Conservation (phyloP, 2,113 vertebrate genomes). For the Atrichornis clamosus region DNA sequence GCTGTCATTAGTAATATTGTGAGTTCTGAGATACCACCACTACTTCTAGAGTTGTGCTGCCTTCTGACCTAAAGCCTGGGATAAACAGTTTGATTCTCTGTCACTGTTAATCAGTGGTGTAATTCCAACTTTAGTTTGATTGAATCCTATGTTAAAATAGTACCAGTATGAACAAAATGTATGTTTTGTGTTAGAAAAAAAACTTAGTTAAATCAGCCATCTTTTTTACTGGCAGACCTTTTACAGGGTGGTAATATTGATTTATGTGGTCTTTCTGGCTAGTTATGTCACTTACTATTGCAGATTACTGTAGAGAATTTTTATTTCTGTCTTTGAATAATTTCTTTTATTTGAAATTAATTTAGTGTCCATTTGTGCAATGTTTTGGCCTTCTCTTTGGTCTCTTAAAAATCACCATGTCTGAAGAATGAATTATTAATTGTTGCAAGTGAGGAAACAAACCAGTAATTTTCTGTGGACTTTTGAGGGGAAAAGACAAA, state of each 20-base stretch:
- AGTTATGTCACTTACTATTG: not conserved
- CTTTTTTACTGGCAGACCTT: not conserved
- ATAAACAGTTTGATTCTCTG: not conserved
- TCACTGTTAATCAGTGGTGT: not conserved
- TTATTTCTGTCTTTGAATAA: not conserved
- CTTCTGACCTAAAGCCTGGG: not conserved
- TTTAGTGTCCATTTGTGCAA: not conserved
- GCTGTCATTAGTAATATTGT: not conserved
- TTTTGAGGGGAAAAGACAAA: not conserved
- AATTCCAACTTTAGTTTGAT: not conserved
- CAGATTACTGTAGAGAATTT: not conserved
- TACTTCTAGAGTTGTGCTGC: not conserved
- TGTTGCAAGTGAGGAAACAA: not conserved
- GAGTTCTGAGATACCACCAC: not conserved
- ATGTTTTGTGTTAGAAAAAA: not conserved
- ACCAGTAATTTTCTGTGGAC: not conserved
- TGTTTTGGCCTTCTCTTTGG: not conserved
- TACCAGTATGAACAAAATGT: not conserved
- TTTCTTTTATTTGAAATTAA: not conserved
- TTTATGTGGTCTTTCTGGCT: not conserved
- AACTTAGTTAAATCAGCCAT: not conserved
- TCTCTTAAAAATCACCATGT: not conserved
- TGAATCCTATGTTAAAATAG: not conserved
- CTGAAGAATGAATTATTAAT: not conserved
- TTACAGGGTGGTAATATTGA: not conserved